Base-by-base conservation (phyloP, 2,888 invertebrate species). In the Hololepta plana region DNA sequence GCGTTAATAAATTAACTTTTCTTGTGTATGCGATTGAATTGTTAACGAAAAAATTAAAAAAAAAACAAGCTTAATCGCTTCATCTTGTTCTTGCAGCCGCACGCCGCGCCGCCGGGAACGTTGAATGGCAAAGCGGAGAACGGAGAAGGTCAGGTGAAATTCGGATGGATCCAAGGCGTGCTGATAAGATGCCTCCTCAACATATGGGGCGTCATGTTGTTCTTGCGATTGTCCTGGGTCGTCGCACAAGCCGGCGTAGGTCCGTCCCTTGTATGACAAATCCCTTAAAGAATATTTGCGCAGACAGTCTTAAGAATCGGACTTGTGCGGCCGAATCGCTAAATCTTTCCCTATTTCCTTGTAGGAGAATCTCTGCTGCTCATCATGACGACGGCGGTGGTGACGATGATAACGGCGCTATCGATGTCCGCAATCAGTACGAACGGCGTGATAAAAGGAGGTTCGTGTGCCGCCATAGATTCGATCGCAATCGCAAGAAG, bases 181-280 rank as follows among this genome's bases (percentile, higher is more conserved):
- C 60, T 87, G 34, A 81, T 87, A 59, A 82, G 84, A 52, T 96
- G 95, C 50, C 69, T 96, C 22, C 73, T 96, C 45, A 96, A 96
- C 58, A 96, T 98, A 47, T 96, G 91, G 82, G 96, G 96, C 28
- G 96, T 96, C 39, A 98, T 98, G 93, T 69, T 98, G 35, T 98
- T 98, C 58, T 67, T 96, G 39, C 76, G 95, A 28, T 65, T 98
- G 46, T 85, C 93, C 20, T 98, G 98, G 98, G 87, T 96, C 33
- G 87, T 95, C 24, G 85, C 84, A 17, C 88, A 95, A 52, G 77
- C 93, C 3, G 95, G 95, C 31, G 64, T 85, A 40, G 72, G 81
- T 73, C 60, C 63, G 59, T 12, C 2, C 14, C 11, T n/a, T n/a
- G n/a, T n/a, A n/a, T n/a, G n/a, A n/a, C n/a, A n/a, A n/a, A n/a